Percentiles rank a stretch among this genome's conserved stretches.
Conservation (phyloP, 2,113 vertebrate species). For the Todiramphus chloris region DNA sequence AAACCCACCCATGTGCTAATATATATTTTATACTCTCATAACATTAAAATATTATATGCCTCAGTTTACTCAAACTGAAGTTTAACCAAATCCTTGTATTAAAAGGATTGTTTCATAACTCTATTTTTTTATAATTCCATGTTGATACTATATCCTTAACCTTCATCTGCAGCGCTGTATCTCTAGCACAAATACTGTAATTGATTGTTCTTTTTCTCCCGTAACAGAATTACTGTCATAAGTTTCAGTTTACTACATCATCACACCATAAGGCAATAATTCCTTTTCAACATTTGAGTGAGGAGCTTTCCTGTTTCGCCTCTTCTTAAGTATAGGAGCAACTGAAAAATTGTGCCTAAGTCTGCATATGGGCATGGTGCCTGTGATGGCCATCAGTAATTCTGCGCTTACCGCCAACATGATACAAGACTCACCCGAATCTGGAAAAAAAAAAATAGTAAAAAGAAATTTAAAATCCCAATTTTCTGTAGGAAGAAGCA, state of each 20-base stretch:
- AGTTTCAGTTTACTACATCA: constrained; percentile 25
- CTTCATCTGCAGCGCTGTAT: not conserved
- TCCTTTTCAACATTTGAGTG: constrained; percentile 4
- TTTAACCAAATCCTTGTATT: not conserved
- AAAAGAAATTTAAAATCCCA: too few relatives aligned
- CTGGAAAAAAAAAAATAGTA: not conserved
- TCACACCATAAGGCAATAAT: constrained; percentile 1
- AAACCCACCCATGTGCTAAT: not conserved
- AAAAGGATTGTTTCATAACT: not conserved
- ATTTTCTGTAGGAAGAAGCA: not conserved
- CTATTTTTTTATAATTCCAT: not conserved
- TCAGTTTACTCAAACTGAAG: not conserved
- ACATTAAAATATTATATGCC: not conserved
- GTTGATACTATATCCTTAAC: not conserved
- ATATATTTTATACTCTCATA: not conserved
- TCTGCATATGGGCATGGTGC: not conserved
- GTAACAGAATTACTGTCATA: constrained; percentile 39
- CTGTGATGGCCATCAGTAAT: not conserved
- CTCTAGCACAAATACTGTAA: not conserved
- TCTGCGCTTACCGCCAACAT: not conserved
- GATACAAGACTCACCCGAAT: not conserved
- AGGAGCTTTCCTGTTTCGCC: constrained; percentile 9
- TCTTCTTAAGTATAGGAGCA: constrained; percentile 21
- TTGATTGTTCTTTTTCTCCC: constrained; percentile 31
- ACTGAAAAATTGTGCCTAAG: constrained; percentile 21